Evolutionary conservation across 2,888 invertebrate genomes (phyloP), one percentile per base, ranked within the genome.

Genomic region (Asteroscopus sphinx): DNA sequence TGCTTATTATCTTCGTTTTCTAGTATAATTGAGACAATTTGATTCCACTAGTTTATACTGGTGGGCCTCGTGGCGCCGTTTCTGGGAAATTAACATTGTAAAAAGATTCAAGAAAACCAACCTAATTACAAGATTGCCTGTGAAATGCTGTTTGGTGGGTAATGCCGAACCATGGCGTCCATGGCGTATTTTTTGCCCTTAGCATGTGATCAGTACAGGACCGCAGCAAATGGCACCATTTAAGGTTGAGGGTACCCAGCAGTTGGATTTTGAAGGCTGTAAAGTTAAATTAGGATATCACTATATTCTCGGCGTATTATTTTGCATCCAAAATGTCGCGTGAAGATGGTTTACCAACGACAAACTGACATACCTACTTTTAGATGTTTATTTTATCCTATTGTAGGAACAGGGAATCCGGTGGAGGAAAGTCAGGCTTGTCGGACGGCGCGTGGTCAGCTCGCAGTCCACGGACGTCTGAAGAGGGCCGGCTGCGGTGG

Each of bases 401-500:
- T 21, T 21, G 9, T 15, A 67, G 71, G 26, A 86, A 79, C 69
- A 82, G 73, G 53, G 87, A 80, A 30, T 73, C 92, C 77, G 83
- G 85, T 79, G 76, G 83, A 71, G 81, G 74, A 66, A 80, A 81
- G 49, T 76, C 85, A 21, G 79, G 65, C 76, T 68, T 75, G 54
- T 77, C 80, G 55, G 86, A 95, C 13, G 87, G 86, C 4, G 73
- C 83, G 28, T 89, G 93, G 89, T 91, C 93, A n/a, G 82, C 83
- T 0, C 86, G 91, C 15, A 93, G 90, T 56, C 88, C 90, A 1
- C 80, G 90, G 2, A 86, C 87, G 0, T 88, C 86, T 11, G 94
- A 95, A 58, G 95, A 96, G 64, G 96, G 96, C 26, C 93, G 97
- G 2, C 95, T 95, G 0, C 96, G 96, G 68, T 97, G 97, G 97